A percentile compares a stretch with the other conserved stretches of the same genome.
Evolutionary conservation across 2,113 vertebrate species (phyloP).

Genomic region (Notarius quadriscutis): DNA sequence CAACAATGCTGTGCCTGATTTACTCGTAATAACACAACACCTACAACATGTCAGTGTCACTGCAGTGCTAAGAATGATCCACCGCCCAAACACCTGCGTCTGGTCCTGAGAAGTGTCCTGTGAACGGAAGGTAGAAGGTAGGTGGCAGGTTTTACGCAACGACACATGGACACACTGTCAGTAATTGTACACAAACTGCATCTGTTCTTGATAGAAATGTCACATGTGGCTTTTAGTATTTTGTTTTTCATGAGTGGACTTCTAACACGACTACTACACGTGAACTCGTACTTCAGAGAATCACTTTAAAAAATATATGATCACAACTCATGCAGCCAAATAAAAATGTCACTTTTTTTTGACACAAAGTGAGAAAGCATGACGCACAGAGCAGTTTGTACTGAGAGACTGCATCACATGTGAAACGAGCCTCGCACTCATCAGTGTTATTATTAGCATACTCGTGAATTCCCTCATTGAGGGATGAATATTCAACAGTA

Average conservation of each 20-base stretch:
- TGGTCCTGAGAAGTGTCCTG: background rate
- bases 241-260: background rate
- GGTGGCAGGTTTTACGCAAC: background rate
- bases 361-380: background rate
- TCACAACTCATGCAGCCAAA: no score
- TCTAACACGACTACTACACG: background rate
- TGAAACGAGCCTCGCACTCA: background rate
- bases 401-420: background rate
- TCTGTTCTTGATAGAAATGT: background rate
- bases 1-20: background rate
- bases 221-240: background rate
- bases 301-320: background rate
- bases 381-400: background rate
- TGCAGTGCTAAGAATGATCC: background rate
- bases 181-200: background rate
- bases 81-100: background rate
- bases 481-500: background rate
- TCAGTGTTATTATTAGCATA: background rate
- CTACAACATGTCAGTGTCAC: background rate
- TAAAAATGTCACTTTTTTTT: background rate
- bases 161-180: background rate
- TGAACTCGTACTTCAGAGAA: background rate
- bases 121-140: background rate
- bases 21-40: background rate
- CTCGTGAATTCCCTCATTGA: background rate